phyloP scores from a whole-genome alignment of 2,888 invertebrate species.

The Diplolepis rosae region DNA sequence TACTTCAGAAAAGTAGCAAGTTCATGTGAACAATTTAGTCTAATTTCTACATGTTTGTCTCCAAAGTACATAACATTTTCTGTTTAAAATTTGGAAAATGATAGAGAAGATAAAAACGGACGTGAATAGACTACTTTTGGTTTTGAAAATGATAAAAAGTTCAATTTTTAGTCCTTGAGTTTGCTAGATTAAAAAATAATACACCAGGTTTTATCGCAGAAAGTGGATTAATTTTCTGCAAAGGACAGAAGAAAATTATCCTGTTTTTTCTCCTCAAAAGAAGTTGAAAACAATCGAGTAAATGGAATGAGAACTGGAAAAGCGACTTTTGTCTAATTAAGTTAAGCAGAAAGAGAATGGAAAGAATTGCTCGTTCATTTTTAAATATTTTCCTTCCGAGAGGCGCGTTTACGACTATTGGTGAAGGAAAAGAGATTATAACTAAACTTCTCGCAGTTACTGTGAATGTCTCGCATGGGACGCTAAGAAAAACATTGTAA shows the following conservation, averaged over 20 bases:
- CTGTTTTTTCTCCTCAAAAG: neutral
- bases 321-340: neutral
- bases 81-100: too few relatives aligned
- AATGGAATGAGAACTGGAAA: neutral
- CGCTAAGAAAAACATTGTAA: neutral
- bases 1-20: too few relatives aligned
- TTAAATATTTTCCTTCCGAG: constrained; percentile 12
- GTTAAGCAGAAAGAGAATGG: neutral
- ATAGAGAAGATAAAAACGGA: too few relatives aligned
- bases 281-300: neutral
- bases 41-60: too few relatives aligned
- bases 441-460: neutral
- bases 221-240: constrained; percentile 13
- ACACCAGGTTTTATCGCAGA: neutral
- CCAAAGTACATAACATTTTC: too few relatives aligned
- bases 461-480: neutral
- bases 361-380: neutral
- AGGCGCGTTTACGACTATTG: constrained; percentile 4
- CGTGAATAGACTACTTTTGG: too few relatives aligned
- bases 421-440: neutral
- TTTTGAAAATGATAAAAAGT: too few relatives aligned
- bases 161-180: too few relatives aligned
- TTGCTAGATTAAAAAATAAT: neutral
- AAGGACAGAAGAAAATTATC: neutral
- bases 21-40: too few relatives aligned